Evolutionary conservation across 2,888 invertebrate genomes (phyloP).

Genomic region (Drosophila lutescens): DNA sequence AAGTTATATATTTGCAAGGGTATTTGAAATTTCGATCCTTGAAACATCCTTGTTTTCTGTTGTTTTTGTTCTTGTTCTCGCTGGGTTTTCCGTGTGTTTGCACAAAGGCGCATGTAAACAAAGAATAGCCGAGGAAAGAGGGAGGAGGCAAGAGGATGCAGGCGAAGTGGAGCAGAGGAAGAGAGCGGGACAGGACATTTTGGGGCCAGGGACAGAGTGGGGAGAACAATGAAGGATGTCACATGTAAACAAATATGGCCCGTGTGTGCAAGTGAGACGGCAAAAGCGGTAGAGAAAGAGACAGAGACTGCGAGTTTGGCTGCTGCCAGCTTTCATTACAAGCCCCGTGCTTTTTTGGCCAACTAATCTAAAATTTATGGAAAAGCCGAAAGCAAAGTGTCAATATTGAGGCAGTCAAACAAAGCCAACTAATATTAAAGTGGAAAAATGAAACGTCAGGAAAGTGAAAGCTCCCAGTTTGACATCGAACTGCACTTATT

Average conservation of each 20-base stretch:
- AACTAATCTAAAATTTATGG: slow-evolving; percentile 71
- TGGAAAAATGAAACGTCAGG: slow-evolving; percentile 50
- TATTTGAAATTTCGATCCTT: slow-evolving; percentile 1
- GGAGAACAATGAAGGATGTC: slow-evolving; percentile 63
- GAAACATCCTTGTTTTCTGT: slow-evolving; percentile 20
- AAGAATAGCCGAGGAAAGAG: slow-evolving; percentile 34
- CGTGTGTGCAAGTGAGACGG: slow-evolving; percentile 1
- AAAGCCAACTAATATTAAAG: slow-evolving; percentile 34
- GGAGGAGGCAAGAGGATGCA: not conserved
- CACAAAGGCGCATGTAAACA: slow-evolving; percentile 73
- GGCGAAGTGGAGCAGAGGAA: slow-evolving; percentile 2
- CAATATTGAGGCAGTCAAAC: slow-evolving; percentile 55
- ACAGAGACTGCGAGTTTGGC: slow-evolving; percentile 2
- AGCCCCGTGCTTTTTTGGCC: slow-evolving; percentile 53
- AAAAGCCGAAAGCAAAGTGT: slow-evolving; percentile 58
- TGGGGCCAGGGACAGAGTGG: slow-evolving; percentile 73
- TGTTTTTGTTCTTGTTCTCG: slow-evolving; percentile 53
- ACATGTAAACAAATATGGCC: slow-evolving; percentile 62
- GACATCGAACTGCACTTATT: slow-evolving; percentile 17
- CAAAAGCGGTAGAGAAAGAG: not conserved
- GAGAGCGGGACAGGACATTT: slow-evolving; percentile 54
- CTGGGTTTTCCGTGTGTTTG: slow-evolving; percentile 53
- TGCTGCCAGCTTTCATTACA: slow-evolving; percentile 30
- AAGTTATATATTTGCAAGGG: not conserved
- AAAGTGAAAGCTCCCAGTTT: slow-evolving; percentile 21